Evolutionary conservation across 2,113 vertebrate species (phyloP).

Genomic region (Festucalex cinctus): DNA sequence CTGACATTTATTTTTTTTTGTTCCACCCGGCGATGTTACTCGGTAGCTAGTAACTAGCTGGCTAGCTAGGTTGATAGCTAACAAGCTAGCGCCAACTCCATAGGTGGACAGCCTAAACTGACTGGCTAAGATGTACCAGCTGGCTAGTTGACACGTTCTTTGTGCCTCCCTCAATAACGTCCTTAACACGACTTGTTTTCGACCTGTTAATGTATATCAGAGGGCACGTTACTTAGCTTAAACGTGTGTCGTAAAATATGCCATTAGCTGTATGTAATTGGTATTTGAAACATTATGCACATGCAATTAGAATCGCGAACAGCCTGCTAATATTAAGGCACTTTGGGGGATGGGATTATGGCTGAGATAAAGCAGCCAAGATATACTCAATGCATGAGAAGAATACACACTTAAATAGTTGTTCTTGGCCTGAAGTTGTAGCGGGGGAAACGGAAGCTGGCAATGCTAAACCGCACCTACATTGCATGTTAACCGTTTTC

Average conservation of each 20-base stretch:
- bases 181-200: neutral
- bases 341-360: conserved; percentile 28
- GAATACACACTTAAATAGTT: neutral
- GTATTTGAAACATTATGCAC: conserved; percentile 5
- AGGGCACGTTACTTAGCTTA: neutral
- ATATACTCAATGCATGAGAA: neutral
- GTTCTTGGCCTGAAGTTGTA: too few relatives aligned
- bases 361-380: conserved; percentile 10
- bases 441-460: neutral
- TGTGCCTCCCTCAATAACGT: conserved; percentile 51
- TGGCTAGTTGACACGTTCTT: conserved; percentile 67
- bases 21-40: conserved; percentile 15
- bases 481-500: neutral
- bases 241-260: neutral
- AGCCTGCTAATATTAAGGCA: conserved; percentile 16
- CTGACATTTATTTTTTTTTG: conserved; percentile 3
- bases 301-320: conserved; percentile 7
- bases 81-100: conserved; percentile 10
- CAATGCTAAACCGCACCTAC: neutral
- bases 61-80: conserved; percentile 39
- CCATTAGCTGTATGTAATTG: neutral
- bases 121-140: conserved; percentile 46
- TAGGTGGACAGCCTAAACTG: conserved; percentile 24
- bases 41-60: conserved; percentile 39
- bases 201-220: neutral